Evolutionary conservation across 2,113 vertebrate genomes (phyloP).

Genomic region (Anguilla japonica): DNA sequence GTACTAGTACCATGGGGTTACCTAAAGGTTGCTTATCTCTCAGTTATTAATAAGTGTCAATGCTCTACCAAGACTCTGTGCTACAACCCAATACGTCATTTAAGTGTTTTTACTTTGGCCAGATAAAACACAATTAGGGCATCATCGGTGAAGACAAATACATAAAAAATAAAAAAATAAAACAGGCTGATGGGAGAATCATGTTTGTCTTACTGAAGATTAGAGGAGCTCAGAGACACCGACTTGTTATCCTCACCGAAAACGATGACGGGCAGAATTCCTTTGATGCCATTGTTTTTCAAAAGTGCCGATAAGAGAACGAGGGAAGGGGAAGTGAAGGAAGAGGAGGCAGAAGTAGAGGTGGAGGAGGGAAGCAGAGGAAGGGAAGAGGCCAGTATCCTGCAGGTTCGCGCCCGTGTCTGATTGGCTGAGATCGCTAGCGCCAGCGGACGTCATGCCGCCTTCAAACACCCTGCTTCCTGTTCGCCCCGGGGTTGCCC

Average conservation of each 20-base stretch:
- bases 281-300: not conserved
- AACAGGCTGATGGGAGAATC: too few relatives aligned
- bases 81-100: too few relatives aligned
- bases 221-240: too few relatives aligned
- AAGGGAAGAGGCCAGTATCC: not conserved
- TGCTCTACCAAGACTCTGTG: not conserved
- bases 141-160: too few relatives aligned
- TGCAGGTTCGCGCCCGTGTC: not conserved
- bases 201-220: too few relatives aligned
- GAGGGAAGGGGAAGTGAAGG: not conserved
- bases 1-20: not conserved
- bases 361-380: not conserved
- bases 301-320: not conserved
- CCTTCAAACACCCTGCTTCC: conserved; percentile 19
- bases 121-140: too few relatives aligned
- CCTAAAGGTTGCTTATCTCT: not conserved
- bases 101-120: too few relatives aligned
- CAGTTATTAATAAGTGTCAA: not conserved
- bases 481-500: not conserved
- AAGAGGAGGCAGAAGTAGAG: not conserved
- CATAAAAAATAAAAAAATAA: too few relatives aligned
- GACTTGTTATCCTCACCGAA: not conserved
- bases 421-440: not conserved
- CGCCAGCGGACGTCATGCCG: not conserved
- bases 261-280: not conserved